Evolutionary conservation across 2,888 invertebrate genomes (phyloP), one percentile per base, ranked within the genome.

Genomic region (Microctonus brassicae): DNA sequence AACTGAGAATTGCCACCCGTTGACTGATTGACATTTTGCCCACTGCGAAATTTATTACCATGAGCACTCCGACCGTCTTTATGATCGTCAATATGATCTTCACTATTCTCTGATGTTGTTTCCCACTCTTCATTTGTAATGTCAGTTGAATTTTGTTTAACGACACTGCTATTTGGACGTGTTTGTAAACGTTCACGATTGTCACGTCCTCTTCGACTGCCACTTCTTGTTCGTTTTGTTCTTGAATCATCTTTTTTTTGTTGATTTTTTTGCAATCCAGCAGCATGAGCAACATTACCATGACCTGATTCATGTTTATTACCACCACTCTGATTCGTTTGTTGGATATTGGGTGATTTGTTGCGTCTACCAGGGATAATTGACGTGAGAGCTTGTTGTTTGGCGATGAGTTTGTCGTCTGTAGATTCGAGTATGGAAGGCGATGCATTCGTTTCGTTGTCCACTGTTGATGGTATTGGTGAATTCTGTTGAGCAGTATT

Each of bases 81-180:
- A 24, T 84, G 79, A 62, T 88, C 88, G 69, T 87, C 89, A 10
- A 82, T 76, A 53, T 88, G 89, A 24, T 85, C 87, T 75, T 92
- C 95, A 86, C 94, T 95, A 88, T 94, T 94, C 87, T 95, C 95
- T 7, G 94, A 94, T 20, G 94, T 95, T 57, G 94, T 94, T 85
- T 95, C 95, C 93, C 94, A 94, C 81, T 94, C 91, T 80, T 92
- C 92, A 77, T 91, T 92, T 75, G 91, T 91, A 10, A 90, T 89
- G 73, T 88, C 88, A 5, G 84, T 79, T 0, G 85, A 84, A 60
- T 84, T 82, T 60, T 86, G 86, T 67, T 87, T 87, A 11, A 82
- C 75, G 11, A 81, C 78, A 34, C 79, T 81, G 20, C 78, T 73
- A 36, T 80, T 79, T 22, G 78, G 76, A 6, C 85, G 84, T n/a